Evolutionary conservation across 2,888 invertebrate genomes (phyloP).

Genomic region (Mayetiola destructor): DNA sequence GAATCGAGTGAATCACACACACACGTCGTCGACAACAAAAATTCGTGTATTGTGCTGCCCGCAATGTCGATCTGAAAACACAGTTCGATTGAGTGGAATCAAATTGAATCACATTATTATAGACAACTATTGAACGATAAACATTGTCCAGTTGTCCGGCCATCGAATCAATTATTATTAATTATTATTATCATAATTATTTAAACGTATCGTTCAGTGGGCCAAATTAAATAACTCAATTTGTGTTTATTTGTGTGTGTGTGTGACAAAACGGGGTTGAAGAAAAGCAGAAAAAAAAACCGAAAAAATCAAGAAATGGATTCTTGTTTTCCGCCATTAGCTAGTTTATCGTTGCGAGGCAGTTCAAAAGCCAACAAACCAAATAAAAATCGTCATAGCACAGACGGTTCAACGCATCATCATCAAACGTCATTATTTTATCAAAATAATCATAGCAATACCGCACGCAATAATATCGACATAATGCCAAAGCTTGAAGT

Average conservation of each 20-base stretch:
- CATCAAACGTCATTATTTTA: slow-evolving; percentile 16
- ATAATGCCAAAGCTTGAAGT: slow-evolving; percentile 34
- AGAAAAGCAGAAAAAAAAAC: neutral
- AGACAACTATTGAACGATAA: no score
- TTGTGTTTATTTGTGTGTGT: neutral
- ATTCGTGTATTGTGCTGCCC: no score
- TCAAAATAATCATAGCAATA: slow-evolving; percentile 10
- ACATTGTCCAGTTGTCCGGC: no score
- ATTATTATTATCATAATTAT: no score
- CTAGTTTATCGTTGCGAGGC: slow-evolving; percentile 34
- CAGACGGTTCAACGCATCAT: slow-evolving; percentile 22
- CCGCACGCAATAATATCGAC: slow-evolving; percentile 13
- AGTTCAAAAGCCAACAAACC: slow-evolving; percentile 22
- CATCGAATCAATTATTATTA: no score
- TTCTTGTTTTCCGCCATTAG: slow-evolving; percentile 38
- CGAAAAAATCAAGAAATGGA: slow-evolving; percentile 29
- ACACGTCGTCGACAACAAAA: no score
- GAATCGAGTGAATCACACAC: no score
- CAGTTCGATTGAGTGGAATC: no score
- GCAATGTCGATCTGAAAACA: no score
- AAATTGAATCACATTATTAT: no score
- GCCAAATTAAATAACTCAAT: neutral
- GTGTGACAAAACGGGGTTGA: neutral
- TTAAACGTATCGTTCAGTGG: neutral
- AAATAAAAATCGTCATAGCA: slow-evolving; percentile 27